A percentile compares a stretch with the other conserved stretches of the same genome.
These are phyloP conservation scores for Phrynocephalus guinanensis DNA, from an alignment of 2,797 vertebrate species.

Conservation along the genomic window DNA sequence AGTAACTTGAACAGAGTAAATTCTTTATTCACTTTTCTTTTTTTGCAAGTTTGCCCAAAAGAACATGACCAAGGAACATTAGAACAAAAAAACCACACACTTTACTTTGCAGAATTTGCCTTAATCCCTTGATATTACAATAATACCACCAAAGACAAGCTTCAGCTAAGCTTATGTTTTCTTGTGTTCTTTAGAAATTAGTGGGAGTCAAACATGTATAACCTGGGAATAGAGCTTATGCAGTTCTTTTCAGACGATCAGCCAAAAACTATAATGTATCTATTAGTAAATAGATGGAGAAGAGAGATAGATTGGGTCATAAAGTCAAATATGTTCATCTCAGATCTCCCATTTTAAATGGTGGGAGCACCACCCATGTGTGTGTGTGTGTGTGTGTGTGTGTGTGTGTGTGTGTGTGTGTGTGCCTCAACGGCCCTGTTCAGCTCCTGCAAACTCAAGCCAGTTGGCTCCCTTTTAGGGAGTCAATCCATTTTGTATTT, in stretches of 20 bases:
- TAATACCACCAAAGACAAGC: too few species aligned
- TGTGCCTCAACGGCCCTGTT: too few species aligned
- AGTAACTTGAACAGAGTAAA: slow-evolving; percentile 29
- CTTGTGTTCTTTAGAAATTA: background rate
- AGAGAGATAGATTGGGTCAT: background rate
- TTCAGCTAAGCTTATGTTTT: background rate
- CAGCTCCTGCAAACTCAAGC: too few species aligned
- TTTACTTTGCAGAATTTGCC: background rate
- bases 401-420: too few species aligned
- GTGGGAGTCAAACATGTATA: background rate
- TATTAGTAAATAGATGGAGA: background rate
- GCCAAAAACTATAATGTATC: background rate
- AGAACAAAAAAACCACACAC: background rate
- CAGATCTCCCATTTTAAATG: slow-evolving; percentile 8
- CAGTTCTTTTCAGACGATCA: background rate
- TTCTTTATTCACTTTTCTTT: slow-evolving; percentile 15
- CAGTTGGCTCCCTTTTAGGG: too few species aligned
- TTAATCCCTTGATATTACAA: background rate
- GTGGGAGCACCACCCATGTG: background rate
- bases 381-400: too few species aligned
- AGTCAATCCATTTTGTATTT: too few species aligned
- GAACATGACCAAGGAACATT: background rate
- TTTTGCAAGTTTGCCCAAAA: slow-evolving; percentile 42
- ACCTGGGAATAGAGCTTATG: background rate
- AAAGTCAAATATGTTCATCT: background rate